Conservation (phyloP, 2,888 invertebrate genomes). For the Phyllotreta cruciferae region DNA sequence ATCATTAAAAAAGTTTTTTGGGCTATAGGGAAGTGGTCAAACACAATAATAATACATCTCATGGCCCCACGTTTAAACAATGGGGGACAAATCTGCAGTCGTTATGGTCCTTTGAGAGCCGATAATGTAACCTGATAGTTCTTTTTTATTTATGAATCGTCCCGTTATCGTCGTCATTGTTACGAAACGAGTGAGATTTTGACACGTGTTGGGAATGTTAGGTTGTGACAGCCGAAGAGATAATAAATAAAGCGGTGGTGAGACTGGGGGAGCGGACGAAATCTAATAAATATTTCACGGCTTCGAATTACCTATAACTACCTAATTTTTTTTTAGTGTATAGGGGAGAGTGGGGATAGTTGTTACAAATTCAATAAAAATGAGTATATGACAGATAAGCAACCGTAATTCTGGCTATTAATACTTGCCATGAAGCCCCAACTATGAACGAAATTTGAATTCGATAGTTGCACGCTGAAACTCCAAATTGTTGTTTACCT, state of each 20-base stretch:
- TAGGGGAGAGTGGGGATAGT: too few relatives aligned
- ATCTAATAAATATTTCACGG: constrained; percentile 4
- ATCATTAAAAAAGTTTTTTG: too few relatives aligned
- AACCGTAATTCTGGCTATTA: too few relatives aligned
- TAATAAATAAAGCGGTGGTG: constrained; percentile 27
- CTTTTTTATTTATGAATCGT: constrained; percentile 42
- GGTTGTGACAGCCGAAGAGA: constrained; percentile 40
- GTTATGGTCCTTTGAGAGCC: constrained; percentile 34
- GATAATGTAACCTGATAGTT: constrained; percentile 45
- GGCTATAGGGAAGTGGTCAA: too few relatives aligned
- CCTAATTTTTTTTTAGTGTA: too few relatives aligned
- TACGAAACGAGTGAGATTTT: constrained; percentile 46
- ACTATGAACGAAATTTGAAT: too few relatives aligned
- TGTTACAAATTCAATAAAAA: too few relatives aligned
- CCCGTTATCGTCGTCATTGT: constrained; percentile 41
- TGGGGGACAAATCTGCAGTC: constrained; percentile 43
- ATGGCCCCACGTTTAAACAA: constrained; percentile 39
- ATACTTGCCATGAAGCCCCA: too few relatives aligned
- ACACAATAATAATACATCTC: constrained; percentile 5
- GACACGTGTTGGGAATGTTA: constrained; percentile 46
- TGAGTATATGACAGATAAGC: too few relatives aligned
- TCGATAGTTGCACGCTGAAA: too few relatives aligned
- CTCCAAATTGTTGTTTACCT: too few relatives aligned
- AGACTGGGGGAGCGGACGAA: neutral
- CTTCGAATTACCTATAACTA: too few relatives aligned